These are phyloP conservation scores for Aldrovandia affinis DNA, from an alignment of 2,797 vertebrate species.

Conservation along the genomic window DNA sequence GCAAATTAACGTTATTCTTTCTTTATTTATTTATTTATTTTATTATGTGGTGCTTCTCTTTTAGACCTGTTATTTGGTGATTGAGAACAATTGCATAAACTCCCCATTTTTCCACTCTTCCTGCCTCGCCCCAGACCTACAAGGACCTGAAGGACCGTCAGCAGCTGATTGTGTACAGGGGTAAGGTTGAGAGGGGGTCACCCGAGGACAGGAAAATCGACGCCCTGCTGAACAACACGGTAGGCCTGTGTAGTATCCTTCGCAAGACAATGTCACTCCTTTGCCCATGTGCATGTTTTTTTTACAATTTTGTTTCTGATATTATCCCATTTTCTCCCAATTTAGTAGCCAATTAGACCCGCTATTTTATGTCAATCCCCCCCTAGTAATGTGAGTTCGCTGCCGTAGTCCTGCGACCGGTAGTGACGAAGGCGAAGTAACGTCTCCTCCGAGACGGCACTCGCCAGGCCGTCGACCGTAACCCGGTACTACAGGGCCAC, in stretches of 20 bases:
- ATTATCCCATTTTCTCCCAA: too few relatives aligned
- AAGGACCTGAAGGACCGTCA: conserved; percentile 91
- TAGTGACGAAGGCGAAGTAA: too few relatives aligned
- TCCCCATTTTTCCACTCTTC: background rate
- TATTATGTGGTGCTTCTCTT: background rate
- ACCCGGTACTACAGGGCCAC: too few relatives aligned
- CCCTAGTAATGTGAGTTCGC: too few relatives aligned
- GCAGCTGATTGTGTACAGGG: conserved; percentile 81
- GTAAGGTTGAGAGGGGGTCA: conserved; percentile 84
- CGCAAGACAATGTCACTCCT: background rate
- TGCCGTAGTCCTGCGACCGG: too few relatives aligned
- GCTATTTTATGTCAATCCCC: too few relatives aligned
- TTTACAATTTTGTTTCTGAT: too few relatives aligned
- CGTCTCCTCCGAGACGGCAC: too few relatives aligned
- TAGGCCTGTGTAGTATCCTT: conserved; percentile 54
- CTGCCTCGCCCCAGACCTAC: conserved; percentile 76
- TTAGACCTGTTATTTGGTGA: conserved; percentile 8
- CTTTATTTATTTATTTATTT: background rate
- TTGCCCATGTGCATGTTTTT: background rate
- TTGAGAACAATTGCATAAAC: background rate
- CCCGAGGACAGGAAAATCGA: conserved; percentile 85
- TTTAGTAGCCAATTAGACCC: too few relatives aligned
- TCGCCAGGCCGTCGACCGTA: too few relatives aligned
- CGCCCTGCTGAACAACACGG: conserved; percentile 78
- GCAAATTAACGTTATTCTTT: background rate